Base-by-base conservation (phyloP, 23 tunicate species). In the Trididemnum miniatum region DNA sequence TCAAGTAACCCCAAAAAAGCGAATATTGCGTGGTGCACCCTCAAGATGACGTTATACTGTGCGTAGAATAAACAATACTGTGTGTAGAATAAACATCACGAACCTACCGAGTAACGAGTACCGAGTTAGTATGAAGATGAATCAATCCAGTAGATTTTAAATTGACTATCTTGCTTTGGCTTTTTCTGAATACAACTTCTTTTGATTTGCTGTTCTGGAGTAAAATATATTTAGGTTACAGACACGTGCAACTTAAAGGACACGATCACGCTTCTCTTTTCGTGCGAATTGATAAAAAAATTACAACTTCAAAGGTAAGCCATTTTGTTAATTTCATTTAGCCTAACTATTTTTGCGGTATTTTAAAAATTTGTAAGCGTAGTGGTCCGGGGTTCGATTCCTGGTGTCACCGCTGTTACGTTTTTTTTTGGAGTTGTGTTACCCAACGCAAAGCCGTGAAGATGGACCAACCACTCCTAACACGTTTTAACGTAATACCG, bases 211-310 rank as follows among this genome's bases (percentile, higher is more conserved):
- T 49, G 15, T 49, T 9, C 18, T 9, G 57, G 57, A n/a, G n/a
- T n/a, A n/a, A n/a, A n/a, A n/a, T n/a, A n/a, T 44, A 15, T 44
- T 69, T 77, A 91, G 97, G 97, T 35, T 91, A 81, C 63, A 85
- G 90, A 12, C 97, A 91, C 60, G 66, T 91, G 28, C 87, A 78
- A 29, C 40, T 91, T 20, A 82, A 28, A 22, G 90, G 75, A 44
- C 72, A 24, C 0, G 89, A 80, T 7, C 60, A 63, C 29, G 90
- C 97, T 22, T 81, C 97, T 0, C 76, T 91, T n/a, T 91, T 91
- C 64, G 84, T 91, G 24, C 86, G 86, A 81, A 82, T 91, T 31
- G 52, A 74, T 22, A 88, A 67, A 66, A 33, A 34, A 35, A 75
- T 2, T 31, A 5, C 39, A 32, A 31, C 75, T 69, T 9, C 39